Percentiles rank a stretch among this genome's conserved stretches.
These are phyloP conservation scores for Sialia sialis DNA, from an alignment of 2,113 vertebrate genomes.

Conservation along the genomic window DNA sequence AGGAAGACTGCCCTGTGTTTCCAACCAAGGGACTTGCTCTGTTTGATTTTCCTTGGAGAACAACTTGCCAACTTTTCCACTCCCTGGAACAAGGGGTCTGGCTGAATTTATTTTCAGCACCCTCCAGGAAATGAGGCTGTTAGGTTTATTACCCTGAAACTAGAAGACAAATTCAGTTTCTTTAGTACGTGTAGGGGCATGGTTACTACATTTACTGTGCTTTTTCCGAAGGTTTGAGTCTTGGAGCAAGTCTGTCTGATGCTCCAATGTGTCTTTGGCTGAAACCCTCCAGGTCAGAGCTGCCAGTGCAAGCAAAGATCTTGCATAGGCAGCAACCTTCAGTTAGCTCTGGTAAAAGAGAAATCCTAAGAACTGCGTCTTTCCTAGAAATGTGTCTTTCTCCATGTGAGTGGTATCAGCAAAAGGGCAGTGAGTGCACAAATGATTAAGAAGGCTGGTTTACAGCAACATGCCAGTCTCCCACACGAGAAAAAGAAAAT, in stretches of 20 bases:
- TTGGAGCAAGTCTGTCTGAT: not conserved
- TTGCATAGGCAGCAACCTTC: not conserved
- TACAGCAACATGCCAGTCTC: not conserved
- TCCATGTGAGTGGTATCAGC: not conserved
- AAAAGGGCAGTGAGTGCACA: not conserved
- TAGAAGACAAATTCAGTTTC: not conserved
- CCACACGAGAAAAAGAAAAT: conserved; percentile 43
- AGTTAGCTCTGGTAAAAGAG: not conserved
- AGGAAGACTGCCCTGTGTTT: not conserved
- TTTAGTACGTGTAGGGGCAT: not conserved
- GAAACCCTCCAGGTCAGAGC: not conserved
- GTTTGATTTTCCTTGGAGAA: conserved; percentile 2
- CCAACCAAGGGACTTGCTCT: not conserved
- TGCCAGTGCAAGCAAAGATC: not conserved
- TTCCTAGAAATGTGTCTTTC: not conserved
- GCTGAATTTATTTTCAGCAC: conserved; percentile 31
- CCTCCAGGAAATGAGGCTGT: conserved; percentile 25
- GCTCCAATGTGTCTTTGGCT: not conserved
- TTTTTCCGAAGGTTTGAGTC: not conserved
- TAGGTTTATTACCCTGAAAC: conserved; percentile 13
- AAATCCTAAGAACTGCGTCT: not conserved
- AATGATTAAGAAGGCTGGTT: not conserved
- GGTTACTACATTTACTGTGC: not conserved
- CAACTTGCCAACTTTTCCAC: not conserved
- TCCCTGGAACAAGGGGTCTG: not conserved